Conservation (phyloP, 2,113 vertebrate species). For the Syngnathus floridae region DNA sequence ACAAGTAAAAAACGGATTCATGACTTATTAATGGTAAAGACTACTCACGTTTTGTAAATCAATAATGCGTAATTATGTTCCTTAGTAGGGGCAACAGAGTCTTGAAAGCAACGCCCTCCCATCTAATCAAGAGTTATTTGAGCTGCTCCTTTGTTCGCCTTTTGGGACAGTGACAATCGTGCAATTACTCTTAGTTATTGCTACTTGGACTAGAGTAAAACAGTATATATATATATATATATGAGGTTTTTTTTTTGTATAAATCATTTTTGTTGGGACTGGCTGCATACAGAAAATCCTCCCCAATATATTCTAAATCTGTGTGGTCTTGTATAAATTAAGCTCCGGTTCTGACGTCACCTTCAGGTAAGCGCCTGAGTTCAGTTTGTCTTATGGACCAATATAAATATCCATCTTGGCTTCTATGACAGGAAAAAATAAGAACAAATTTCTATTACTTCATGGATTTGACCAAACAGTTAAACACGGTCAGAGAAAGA, state of each 20-base stretch:
- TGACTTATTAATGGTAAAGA: slow-evolving; percentile 57
- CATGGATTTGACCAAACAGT: neutral
- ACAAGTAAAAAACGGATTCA: slow-evolving; percentile 58
- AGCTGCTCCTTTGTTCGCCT: slow-evolving; percentile 61
- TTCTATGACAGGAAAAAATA: neutral
- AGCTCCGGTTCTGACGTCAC: neutral
- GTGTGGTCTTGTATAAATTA: neutral
- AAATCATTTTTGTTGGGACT: neutral
- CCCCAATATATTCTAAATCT: neutral
- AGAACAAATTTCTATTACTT: neutral
- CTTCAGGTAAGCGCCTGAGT: neutral
- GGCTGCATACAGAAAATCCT: neutral
- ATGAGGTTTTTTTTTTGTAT: neutral
- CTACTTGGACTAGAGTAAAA: slow-evolving; percentile 59
- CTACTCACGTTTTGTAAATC: slow-evolving; percentile 69
- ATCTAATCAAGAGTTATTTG: slow-evolving; percentile 54
- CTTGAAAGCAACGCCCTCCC: slow-evolving; percentile 41
- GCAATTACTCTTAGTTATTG: slow-evolving; percentile 74
- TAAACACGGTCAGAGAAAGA: neutral
- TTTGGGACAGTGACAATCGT: slow-evolving; percentile 59
- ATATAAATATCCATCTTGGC: neutral
- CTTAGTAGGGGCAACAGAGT: slow-evolving; percentile 53
- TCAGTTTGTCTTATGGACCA: neutral
- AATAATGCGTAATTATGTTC: slow-evolving; percentile 70
- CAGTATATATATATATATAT: slow-evolving; percentile 31